Conservation (phyloP, 2,113 vertebrate genomes). For the Chinchilla lanigera region DNA sequence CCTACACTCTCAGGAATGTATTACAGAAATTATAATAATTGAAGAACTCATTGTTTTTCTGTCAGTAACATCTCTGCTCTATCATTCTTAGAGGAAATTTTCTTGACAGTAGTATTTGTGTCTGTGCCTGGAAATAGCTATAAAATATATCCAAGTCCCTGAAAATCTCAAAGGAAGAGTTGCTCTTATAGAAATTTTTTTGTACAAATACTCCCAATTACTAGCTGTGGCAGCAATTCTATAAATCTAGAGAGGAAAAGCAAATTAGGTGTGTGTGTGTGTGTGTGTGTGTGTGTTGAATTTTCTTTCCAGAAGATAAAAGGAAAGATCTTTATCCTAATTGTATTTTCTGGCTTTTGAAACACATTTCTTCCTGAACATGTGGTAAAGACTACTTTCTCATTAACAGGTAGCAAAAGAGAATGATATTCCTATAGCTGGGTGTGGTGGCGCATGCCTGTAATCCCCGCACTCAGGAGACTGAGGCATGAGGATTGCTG, state of each 20-base stretch:
- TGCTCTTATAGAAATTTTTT: conserved; percentile 61
- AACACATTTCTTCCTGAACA: background rate
- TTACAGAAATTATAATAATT: conserved; percentile 67
- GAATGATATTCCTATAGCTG: conserved; percentile 2
- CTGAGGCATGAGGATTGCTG: background rate
- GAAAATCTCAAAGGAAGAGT: conserved; percentile 65
- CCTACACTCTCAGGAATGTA: conserved; percentile 34
- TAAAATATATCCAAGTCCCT: conserved; percentile 63
- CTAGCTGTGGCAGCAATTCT: conserved; percentile 10
- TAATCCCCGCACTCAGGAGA: background rate
- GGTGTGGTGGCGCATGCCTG: background rate
- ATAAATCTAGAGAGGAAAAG: background rate
- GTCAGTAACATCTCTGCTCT: conserved; percentile 55
- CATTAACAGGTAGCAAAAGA: conserved; percentile 25
- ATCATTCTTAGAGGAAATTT: conserved; percentile 67
- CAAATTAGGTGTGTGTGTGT: background rate
- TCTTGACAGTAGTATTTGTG: conserved; percentile 72
- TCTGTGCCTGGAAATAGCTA: conserved; percentile 55
- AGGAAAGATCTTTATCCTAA: conserved; percentile 23
- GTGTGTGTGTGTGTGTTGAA: background rate
- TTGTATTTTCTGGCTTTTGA: conserved; percentile 61
- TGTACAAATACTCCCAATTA: conserved; percentile 64
- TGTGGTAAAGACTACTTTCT: conserved; percentile 54
- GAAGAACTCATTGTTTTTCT: conserved; percentile 70
- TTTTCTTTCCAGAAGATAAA: conserved; percentile 39